Evolutionary conservation across 2,113 vertebrate genomes (phyloP), one percentile per base, ranked within the genome.

Genomic region (Otus sunia): DNA sequence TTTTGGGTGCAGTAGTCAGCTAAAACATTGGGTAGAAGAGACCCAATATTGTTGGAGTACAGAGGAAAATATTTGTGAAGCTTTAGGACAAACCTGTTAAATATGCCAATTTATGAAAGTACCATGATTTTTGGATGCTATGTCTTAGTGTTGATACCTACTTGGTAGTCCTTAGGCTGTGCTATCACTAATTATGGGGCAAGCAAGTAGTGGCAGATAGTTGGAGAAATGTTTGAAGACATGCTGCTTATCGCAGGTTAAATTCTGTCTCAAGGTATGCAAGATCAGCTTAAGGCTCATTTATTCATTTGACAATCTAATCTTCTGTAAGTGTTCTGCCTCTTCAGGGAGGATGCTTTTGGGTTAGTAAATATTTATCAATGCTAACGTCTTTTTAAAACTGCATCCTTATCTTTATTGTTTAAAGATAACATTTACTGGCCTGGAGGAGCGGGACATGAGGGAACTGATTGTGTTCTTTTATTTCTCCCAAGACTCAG

Each of bases 301-400:
- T 90, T 88, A 67, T 94, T 93, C 75, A 26, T 71, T 84, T 84
- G 56, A 47, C 59, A 94, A 59, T 63, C 32, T 81, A 78, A 95
- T 83, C 77, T 87, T 68, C 75, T 71, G 0, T 36, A 77, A 86
- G 41, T 71, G 32, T 72, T 86, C 55, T 88, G 36, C 72, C 60
- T 92, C 60, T 88, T 84, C 39, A 59, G 50, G 58, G 64, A 81
- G 73, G 43, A 55, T 72, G 56, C 7, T 78, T 81, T 78, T 22
- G 49, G 58, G 43, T 91, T 58, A 30, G 83, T 89, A 95, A 96
- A 94, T 94, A 96, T 91, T 92, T 95, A 89, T 81, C 72, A 91
- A 14, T 77, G 56, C 34, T 81, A 63, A 63, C 0, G 2, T 74
- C 8, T 90, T 83, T 80, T 94, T 23, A 67, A 92, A 89, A 93